These are phyloP conservation scores for Microtus obscurus DNA, from an alignment of 2,797 vertebrate species.

Conservation along the genomic window DNA sequence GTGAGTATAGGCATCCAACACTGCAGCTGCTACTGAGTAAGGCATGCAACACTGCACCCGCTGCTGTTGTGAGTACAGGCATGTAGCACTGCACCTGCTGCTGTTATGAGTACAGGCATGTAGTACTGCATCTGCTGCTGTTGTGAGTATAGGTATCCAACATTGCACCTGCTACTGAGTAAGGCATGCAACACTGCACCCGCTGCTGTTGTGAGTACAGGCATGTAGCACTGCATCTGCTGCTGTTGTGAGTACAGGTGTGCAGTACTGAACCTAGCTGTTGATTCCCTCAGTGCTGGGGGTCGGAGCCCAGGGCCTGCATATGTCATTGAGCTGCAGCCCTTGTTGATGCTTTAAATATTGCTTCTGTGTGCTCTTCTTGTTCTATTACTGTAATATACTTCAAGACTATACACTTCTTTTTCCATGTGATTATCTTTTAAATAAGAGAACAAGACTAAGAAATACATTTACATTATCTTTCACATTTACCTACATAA, in stretches of 20 bases:
- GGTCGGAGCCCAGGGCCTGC: neutral
- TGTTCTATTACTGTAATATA: neutral
- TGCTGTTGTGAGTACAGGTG: too few relatives aligned
- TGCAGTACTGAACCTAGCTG: neutral
- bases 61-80: too few relatives aligned
- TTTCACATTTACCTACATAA: conserved; percentile 32
- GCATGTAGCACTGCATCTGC: rapidly evolving
- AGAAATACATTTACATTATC: neutral
- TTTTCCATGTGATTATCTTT: conserved; percentile 23
- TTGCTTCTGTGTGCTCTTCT: neutral
- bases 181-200: too few relatives aligned
- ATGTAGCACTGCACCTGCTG: too few relatives aligned
- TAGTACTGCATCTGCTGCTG: rapidly evolving
- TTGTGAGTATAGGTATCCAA: too few relatives aligned
- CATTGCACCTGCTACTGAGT: too few relatives aligned
- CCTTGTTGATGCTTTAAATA: neutral
- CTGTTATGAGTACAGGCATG: rapidly evolving
- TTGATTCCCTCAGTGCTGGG: neutral
- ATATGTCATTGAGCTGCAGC: neutral
- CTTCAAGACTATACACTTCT: neutral
- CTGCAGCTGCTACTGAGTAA: too few relatives aligned
- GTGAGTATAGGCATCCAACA: too few relatives aligned
- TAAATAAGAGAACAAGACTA: conserved; percentile 1
- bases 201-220: too few relatives aligned
- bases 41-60: too few relatives aligned